Conservation (phyloP, 2,113 vertebrate genomes). For the Psettodes erumei region DNA sequence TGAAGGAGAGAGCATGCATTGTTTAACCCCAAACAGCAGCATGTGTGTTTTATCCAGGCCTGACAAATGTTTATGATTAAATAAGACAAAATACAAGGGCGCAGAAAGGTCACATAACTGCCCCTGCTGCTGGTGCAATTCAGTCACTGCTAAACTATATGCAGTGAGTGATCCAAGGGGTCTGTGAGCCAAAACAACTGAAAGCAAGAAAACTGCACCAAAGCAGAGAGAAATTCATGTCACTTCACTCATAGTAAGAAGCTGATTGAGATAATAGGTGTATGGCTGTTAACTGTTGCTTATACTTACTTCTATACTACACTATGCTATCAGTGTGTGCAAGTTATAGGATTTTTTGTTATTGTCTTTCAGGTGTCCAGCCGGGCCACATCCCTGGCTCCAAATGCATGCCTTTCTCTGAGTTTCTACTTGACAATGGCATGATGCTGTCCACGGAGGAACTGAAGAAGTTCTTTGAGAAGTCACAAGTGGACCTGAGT, state of each 20-base stretch:
- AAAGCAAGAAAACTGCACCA: no score
- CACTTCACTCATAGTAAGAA: no score
- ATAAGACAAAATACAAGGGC: no score
- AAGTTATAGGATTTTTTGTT: neutral
- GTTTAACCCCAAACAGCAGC: no score
- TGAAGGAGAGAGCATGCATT: neutral
- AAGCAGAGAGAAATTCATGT: neutral
- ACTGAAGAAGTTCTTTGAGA: conserved; percentile 43
- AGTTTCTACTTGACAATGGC: conserved; percentile 11
- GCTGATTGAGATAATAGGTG: neutral
- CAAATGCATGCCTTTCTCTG: conserved; percentile 50
- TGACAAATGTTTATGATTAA: no score
- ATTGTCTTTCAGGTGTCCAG: conserved; percentile 17
- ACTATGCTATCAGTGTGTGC: neutral
- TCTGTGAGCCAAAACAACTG: neutral
- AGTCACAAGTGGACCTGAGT: conserved; percentile 79
- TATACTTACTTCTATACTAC: neutral
- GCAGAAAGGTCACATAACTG: neutral
- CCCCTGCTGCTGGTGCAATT: neutral
- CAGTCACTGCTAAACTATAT: neutral
- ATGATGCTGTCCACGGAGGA: conserved; percentile 49
- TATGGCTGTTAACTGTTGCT: neutral
- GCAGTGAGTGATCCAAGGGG: no score
- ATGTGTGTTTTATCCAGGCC: neutral
- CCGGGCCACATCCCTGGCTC: conserved; percentile 51